Evolutionary conservation across 2,113 vertebrate genomes (phyloP).

Genomic region (Clarias macrocephalus): DNA sequence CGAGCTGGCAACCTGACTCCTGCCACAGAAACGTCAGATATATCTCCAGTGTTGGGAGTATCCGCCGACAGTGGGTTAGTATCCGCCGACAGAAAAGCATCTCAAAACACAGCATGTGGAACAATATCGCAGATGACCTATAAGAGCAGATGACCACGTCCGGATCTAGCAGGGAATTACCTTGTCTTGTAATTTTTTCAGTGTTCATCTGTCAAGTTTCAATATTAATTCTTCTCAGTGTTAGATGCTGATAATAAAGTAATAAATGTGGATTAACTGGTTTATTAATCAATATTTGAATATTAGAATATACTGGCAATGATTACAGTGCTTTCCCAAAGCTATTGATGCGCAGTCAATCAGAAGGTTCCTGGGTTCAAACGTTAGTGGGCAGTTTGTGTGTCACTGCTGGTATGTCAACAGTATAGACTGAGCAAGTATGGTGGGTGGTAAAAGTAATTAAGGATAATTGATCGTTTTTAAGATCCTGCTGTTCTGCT

Average conservation of each 20-base stretch:
- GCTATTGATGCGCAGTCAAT: not conserved
- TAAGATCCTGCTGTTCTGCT: conserved; percentile 63
- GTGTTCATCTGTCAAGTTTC: not conserved
- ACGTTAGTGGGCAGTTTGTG: conserved; percentile 11
- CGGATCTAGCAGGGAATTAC: not conserved
- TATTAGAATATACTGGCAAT: not conserved
- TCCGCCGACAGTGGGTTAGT: too few species aligned
- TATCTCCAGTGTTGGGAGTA: too few species aligned
- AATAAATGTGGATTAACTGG: not conserved
- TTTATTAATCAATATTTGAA: not conserved
- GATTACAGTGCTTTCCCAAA: not conserved
- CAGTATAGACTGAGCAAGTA: conserved; percentile 12
- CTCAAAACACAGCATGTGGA: not conserved
- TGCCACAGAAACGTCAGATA: too few species aligned
- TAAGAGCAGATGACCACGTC: not conserved
- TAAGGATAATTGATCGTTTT: conserved; percentile 67
- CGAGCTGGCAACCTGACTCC: too few species aligned
- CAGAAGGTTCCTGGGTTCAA: not conserved
- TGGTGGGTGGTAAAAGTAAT: conserved; percentile 66
- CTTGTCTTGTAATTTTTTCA: not conserved
- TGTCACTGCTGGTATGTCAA: conserved; percentile 2
- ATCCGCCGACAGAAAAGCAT: not conserved
- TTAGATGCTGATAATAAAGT: not conserved
- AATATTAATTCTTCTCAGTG: not conserved
- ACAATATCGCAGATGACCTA: not conserved